A percentile compares a stretch with the other conserved stretches of the same genome.
phyloP scores from a whole-genome alignment of 2,888 invertebrate species.

The Chalcosyrphus nemorum region DNA sequence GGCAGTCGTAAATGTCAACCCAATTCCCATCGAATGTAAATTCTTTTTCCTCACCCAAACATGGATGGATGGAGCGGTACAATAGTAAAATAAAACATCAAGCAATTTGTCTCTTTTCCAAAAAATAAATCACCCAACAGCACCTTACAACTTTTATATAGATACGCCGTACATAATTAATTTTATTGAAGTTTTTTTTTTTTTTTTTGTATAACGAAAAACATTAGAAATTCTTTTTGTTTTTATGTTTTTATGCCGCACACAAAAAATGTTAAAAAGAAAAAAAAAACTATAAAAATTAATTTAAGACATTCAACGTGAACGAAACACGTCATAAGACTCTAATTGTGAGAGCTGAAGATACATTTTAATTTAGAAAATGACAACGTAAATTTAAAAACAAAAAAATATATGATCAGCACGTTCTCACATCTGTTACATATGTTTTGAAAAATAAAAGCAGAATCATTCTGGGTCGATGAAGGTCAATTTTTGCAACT shows the following conservation, averaged over 20 bases:
- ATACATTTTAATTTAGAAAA: constrained; percentile 27
- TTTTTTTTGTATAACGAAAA: background rate
- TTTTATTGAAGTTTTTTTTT: constrained; percentile 23
- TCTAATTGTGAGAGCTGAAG: constrained; percentile 21
- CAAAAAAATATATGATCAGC: background rate
- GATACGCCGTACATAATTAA: constrained; percentile 1
- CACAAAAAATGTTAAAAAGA: no score
- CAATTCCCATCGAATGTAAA: constrained; percentile 28
- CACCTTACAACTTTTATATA: background rate
- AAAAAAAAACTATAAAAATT: constrained; percentile 21
- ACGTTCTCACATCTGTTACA: background rate
- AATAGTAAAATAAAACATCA: no score
- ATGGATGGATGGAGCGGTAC: background rate
- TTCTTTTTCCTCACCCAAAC: constrained; percentile 5
- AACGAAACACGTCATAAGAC: constrained; percentile 18
- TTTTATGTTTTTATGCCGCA: background rate
- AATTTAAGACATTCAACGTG: background rate
- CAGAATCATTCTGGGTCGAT: background rate
- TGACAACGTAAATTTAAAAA: constrained; percentile 26
- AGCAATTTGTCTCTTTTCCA: constrained; percentile 29
- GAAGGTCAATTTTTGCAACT: constrained; percentile 4
- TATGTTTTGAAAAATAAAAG: background rate
- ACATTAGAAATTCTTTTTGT: background rate
- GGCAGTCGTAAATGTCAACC: constrained; percentile 49
- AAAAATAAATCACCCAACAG: constrained; percentile 37